Conservation (phyloP, 1,140 invertebrate genomes). For the Augochlora pura region DNA sequence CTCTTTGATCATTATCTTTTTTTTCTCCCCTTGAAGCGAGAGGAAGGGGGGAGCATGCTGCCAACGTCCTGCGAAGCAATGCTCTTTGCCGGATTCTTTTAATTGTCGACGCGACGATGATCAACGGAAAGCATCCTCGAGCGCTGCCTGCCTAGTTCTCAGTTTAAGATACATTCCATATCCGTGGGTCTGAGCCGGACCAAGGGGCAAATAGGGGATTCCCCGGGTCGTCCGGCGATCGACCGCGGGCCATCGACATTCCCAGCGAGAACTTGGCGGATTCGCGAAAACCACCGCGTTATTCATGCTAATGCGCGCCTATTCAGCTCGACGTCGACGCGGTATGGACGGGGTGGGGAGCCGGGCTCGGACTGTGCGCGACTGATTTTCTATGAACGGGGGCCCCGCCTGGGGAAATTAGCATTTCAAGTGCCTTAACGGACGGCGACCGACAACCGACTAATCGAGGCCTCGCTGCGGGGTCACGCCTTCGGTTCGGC, state of each 20-base stretch:
- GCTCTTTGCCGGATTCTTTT: constrained; percentile 12
- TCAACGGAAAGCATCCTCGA: no score
- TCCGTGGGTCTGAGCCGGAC: not conserved
- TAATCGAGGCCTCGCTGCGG: constrained; percentile 52
- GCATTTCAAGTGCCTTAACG: constrained; percentile 75
- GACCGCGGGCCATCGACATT: constrained; percentile 43
- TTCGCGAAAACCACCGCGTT: constrained; percentile 49
- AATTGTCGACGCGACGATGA: constrained; percentile 29
- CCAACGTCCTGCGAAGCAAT: not conserved
- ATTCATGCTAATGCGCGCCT: constrained; percentile 52
- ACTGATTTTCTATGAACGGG: constrained; percentile 58
- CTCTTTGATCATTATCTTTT: constrained; percentile 66
- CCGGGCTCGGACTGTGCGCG: constrained; percentile 55
- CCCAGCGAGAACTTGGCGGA: constrained; percentile 20
- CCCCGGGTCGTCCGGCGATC: not conserved
- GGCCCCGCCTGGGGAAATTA: constrained; percentile 64
- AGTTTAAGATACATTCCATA: no score
- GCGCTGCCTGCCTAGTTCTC: no score
- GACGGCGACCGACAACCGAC: constrained; percentile 57
- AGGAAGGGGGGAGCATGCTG: no score
- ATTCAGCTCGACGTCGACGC: constrained; percentile 53
- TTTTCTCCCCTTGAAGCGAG: constrained; percentile 1
- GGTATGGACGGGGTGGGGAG: constrained; percentile 55
- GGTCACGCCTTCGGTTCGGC: constrained; percentile 14
- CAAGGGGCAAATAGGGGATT: not conserved